Conservation (phyloP, 1,140 invertebrate species). For the Augochlora pura region DNA sequence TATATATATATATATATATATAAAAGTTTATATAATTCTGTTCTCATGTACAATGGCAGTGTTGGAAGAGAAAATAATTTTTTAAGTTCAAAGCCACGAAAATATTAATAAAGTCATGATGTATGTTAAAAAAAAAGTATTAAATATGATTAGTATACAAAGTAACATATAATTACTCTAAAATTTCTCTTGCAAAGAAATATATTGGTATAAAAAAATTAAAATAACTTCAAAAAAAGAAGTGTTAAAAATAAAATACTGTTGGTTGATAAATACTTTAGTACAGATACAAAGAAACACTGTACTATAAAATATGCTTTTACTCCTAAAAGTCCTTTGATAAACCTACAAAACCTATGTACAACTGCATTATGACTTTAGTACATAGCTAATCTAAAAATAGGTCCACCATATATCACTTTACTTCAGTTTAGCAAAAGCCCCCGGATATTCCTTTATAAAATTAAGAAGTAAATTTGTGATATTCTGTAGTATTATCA, state of each 20-base stretch:
- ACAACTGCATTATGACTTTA: slow-evolving; percentile 51
- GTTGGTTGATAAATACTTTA: background rate
- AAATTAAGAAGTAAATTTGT: slow-evolving; percentile 46
- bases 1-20: slow-evolving; percentile 25
- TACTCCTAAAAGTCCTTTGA: slow-evolving; percentile 37
- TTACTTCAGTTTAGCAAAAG: slow-evolving; percentile 53
- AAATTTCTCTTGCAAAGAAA: slow-evolving; percentile 1
- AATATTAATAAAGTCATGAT: background rate
- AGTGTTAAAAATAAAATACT: slow-evolving; percentile 25
- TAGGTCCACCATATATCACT: slow-evolving; percentile 54
- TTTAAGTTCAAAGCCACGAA: background rate
- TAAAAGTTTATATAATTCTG: slow-evolving; percentile 32
- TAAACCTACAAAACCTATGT: slow-evolving; percentile 54
- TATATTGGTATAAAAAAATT: background rate
- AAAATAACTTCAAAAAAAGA: background rate
- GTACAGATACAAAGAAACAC: slow-evolving; percentile 18
- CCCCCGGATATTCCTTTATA: slow-evolving; percentile 48
- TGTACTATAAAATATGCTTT: slow-evolving; percentile 51
- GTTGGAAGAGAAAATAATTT: slow-evolving; percentile 2
- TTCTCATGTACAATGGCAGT: slow-evolving; percentile 43
- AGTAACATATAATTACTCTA: slow-evolving; percentile 10
- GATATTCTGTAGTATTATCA: slow-evolving; percentile 22
- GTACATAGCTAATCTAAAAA: slow-evolving; percentile 52
- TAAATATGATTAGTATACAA: background rate
- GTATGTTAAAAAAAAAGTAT: background rate